Evolutionary conservation across 2,888 invertebrate genomes (phyloP), one percentile per base, ranked within the genome.

Genomic region (Rotaria socialis): DNA sequence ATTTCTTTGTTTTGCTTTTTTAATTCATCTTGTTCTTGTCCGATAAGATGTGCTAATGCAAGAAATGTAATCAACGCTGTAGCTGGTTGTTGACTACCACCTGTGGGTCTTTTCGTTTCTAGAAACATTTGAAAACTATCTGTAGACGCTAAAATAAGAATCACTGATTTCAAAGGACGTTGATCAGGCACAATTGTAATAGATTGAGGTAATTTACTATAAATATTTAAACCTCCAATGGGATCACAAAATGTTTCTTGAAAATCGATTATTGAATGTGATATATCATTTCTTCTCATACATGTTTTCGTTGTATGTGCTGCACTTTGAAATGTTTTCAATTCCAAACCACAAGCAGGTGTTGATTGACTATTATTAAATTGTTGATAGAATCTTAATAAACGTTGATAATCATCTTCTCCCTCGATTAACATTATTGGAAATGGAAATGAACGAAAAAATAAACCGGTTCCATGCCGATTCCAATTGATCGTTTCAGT

Each of bases 121-220:
- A 35, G 5, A 52, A 85, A 85, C 85, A 85, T 85, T 47, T 56
- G 60, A 60, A 85, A 85, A 60, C 56, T 58, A 60, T 85, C 85
- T 8, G 60, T 56, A 6, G 24, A 24, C 11, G 14, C 85, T 41
- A 85, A n/a, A 19, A 85, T 47, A 22, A 85, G 55, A 11, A 85
- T 47, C 5, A 85, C 85, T 24, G 85, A 85, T 85, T 56, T 60
- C 2, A 11, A 14, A 14, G 24, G 24, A 43, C 85, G 85, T 67
- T 67, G 35, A 27, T 67, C 16, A 14, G 35, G 19, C 6, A 35
- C 19, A 2, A 16, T 41, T 24, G 41, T 60, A 10, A 60, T 27
- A 4, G 22, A 24, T 41, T 56, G 56, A 11, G 85, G 85, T 60
- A 85, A 47, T 60, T 56, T 50, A 55, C 85, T 85, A 24, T 47